phyloP scores from a whole-genome alignment of 2,888 invertebrate genomes.

The Pogonocherus hispidulus region DNA sequence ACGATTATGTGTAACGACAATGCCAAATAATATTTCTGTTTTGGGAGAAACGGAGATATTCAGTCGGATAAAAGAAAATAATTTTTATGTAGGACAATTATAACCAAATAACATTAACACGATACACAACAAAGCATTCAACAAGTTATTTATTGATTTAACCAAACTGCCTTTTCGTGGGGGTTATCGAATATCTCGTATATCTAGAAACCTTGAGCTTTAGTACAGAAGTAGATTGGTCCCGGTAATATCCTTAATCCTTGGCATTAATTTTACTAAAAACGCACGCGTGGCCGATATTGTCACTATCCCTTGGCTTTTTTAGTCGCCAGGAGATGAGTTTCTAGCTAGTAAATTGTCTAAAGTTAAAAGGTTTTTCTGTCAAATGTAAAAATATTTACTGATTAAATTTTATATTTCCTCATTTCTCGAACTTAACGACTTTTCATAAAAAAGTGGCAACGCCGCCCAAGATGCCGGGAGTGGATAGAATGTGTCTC shows the following conservation, averaged over 20 bases:
- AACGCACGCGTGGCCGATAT: no score
- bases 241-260: background rate
- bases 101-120: slow-evolving; percentile 1
- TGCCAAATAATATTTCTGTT: background rate
- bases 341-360: no score
- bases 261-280: no score
- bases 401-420: no score
- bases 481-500: no score
- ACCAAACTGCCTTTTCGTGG: background rate
- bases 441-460: no score
- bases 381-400: no score
- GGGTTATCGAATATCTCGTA: background rate
- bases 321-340: no score
- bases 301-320: no score
- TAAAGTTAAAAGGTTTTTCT: no score
- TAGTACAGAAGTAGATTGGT: background rate
- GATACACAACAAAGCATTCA: background rate
- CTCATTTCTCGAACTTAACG: no score
- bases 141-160: background rate
- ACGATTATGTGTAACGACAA: background rate
- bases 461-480: no score
- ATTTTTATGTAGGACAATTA: background rate
- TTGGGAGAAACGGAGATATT: background rate
- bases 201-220: background rate
- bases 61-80: slow-evolving; percentile 1